Base-by-base conservation (phyloP, 2,888 invertebrate genomes). In the Julus scandinavius region DNA sequence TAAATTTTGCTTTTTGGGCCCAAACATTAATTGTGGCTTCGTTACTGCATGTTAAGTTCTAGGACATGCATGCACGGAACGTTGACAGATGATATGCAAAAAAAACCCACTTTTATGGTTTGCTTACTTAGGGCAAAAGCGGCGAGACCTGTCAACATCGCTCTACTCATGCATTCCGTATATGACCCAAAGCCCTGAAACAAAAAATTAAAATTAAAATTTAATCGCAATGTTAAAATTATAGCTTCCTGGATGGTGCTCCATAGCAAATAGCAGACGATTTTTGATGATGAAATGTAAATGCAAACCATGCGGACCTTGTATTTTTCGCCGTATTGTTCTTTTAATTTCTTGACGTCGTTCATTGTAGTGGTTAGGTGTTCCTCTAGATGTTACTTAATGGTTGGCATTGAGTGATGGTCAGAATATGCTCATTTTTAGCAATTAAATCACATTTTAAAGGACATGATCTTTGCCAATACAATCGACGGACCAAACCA, bases 71-170 rank as follows among this genome's bases (percentile, higher is more conserved):
- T 29, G 29, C 29, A 29, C 29, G 29, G 29, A 29, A 29, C 29
- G 29, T 29, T 29, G 29, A 29, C 29, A 0, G 29, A 29, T 29
- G 29, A 29, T 29, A 1, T 29, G 29, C 29, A 29, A 29, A 29
- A 29, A 29, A 29, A 29, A 29, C n/a, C n/a, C n/a, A 29, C 29
- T 29, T 29, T 29, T 29, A 29, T 29, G 29, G 9, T 83, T 40
- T 50, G 85, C 45, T 63, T 88, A 88, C 88, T 85, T 3, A 88
- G 84, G n/a, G 29, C 85, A 49, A 88, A 88, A 45, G 88, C 29
- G 9, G 88, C 88, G 4, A 88, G 85, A 29, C 88, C 88, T 29
- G 88, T 88, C 38, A 88, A 50, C 38, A 88, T 20, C 17, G 88
- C 49, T 29, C 88, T n/a, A 6, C 85, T 85, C 50, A 88, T 85